Conservation (phyloP, 2,888 invertebrate species). For the Aspidiotus rigidus region DNA sequence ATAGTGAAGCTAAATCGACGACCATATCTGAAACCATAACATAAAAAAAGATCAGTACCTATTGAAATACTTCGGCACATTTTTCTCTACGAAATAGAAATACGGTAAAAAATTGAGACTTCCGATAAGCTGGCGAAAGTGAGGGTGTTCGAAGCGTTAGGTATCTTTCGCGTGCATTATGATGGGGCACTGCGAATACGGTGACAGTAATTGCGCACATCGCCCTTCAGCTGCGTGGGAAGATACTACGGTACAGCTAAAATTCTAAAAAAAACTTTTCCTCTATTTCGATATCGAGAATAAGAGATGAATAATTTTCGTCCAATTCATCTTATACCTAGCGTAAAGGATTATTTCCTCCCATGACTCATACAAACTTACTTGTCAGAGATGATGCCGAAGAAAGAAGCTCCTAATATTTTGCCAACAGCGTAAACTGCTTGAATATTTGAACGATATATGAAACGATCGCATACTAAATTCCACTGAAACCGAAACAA, state of each 20-base stretch:
- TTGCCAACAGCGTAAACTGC: conserved; percentile 49
- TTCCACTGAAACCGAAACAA: conserved; percentile 45
- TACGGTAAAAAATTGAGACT: too few relatives aligned
- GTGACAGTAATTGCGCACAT: too few relatives aligned
- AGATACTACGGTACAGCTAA: not conserved
- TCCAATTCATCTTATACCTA: too few relatives aligned
- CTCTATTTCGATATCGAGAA: too few relatives aligned
- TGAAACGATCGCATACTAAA: conserved; percentile 47
- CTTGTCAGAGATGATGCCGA: conserved; percentile 42
- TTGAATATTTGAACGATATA: conserved; percentile 48
- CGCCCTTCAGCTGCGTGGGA: not conserved
- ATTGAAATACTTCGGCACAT: too few relatives aligned
- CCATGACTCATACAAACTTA: not conserved
- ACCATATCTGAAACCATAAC: conserved; percentile 41
- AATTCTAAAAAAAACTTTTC: not conserved
- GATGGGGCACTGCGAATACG: too few relatives aligned
- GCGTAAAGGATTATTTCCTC: too few relatives aligned
- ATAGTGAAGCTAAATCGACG: conserved; percentile 46
- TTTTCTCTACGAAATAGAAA: too few relatives aligned
- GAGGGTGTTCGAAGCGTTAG: too few relatives aligned
- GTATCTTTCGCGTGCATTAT: too few relatives aligned
- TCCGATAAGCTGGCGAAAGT: too few relatives aligned
- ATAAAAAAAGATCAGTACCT: not conserved
- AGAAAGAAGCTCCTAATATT: conserved; percentile 47
- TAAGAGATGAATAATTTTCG: too few relatives aligned